Evolutionary conservation across 1,140 invertebrate genomes (phyloP).

Genomic region (Zaprionus nigranus): DNA sequence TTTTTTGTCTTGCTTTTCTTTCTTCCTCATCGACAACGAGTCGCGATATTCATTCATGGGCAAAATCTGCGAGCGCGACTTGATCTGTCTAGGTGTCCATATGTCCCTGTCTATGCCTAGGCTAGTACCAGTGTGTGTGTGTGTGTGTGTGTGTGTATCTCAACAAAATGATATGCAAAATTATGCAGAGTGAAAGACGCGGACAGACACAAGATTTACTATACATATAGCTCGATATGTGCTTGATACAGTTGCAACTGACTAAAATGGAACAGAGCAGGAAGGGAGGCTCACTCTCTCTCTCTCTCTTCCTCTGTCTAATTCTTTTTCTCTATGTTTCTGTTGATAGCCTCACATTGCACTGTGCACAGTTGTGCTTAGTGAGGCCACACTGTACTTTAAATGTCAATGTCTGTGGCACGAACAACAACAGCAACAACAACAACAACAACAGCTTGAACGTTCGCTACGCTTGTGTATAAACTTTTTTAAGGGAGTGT

Average conservation of each 20-base stretch:
- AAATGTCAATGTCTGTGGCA: slow-evolving; percentile 40
- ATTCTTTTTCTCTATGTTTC: no score
- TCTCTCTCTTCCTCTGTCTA: neutral
- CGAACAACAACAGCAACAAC: slow-evolving; percentile 54
- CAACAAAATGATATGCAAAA: slow-evolving; percentile 77
- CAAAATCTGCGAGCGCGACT: slow-evolving; percentile 60
- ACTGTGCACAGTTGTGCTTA: neutral
- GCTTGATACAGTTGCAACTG: slow-evolving; percentile 46
- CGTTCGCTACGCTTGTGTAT: slow-evolving; percentile 33
- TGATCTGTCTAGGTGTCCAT: slow-evolving; percentile 22
- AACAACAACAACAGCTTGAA: slow-evolving; percentile 41
- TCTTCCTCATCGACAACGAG: slow-evolving; percentile 60
- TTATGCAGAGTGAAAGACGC: slow-evolving; percentile 80
- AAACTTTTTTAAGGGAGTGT: slow-evolving; percentile 74
- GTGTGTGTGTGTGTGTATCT: neutral
- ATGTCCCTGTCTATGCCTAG: slow-evolving; percentile 4
- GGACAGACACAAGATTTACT: slow-evolving; percentile 70
- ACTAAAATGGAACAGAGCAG: slow-evolving; percentile 7
- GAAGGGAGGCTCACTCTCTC: neutral
- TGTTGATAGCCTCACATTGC: neutral
- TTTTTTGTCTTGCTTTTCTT: slow-evolving; percentile 42
- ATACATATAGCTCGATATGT: slow-evolving; percentile 51
- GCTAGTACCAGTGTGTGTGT: neutral
- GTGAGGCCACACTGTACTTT: slow-evolving; percentile 31
- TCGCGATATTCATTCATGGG: slow-evolving; percentile 79